Evolutionary conservation across 2,113 vertebrate genomes (phyloP), one percentile per base, ranked within the genome.

Genomic region (Hippolais icterina): DNA sequence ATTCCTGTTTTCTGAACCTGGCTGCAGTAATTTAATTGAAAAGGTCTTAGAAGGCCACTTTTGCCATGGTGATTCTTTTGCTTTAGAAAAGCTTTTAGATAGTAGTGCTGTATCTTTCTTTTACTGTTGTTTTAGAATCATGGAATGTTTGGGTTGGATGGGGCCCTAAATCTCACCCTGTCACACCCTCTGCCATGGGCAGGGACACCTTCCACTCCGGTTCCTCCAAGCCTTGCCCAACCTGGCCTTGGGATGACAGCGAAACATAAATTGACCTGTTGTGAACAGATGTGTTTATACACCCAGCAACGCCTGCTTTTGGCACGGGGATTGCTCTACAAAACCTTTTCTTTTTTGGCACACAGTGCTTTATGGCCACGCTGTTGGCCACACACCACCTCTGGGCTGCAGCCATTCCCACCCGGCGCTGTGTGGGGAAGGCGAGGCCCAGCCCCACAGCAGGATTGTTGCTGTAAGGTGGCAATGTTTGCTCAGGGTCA

Each of bases 301-400:
- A 5, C 18, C 10, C 46, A n/a, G 77, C 12, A 11, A 15, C 41
- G n/a, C 11, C 10, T 44, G 39, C 1, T 22, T 44, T 27, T 56
- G 17, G 24, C 11, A 0, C 0, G 29, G n/a, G 57, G 15, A 6
- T 49, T n/a, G 5, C 13, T 47, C 47, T 19, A 21, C 1, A 9
- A 2, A n/a, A 12, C 20, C 20, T 20, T 31, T 8, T 33, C 37
- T 22, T 59, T 17, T 6, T 17, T 6, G 28, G 16, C 33, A 27
- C 2, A 2, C 3, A 2, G 22, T 0, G 42, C 59, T 49, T 31
- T 6, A 9, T 0, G 39, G 65, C 21, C 1, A 0, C 35, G 50
- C 21, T 53, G 39, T 1, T 46, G 57, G 6, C 17, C 37, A 21
- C 1, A 2, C 46, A 12, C 12, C 21, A 1, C 21, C 35, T 18